Evolutionary conservation across 2,888 invertebrate species (phyloP), one percentile per base, ranked within the genome.

Genomic region (Drosophila infuscata): DNA sequence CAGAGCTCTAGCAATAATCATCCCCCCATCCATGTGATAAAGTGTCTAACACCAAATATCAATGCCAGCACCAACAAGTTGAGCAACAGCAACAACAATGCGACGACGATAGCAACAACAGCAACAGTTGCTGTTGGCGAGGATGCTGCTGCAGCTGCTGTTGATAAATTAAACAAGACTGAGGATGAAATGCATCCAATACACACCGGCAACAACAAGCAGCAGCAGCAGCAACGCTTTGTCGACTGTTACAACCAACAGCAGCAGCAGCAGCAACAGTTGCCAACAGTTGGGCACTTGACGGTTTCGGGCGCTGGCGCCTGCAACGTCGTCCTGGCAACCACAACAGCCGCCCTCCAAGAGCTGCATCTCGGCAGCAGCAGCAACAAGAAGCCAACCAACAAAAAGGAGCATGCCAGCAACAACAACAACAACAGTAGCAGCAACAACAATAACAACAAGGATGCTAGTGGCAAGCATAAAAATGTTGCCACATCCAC

Each of bases 161-260:
- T 46, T 46, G 96, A 96, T 94, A 95, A 95, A 92, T 95, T 95
- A 91, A 95, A 90, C 82, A 91, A 96, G 94, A 96, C 96, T 94
- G 96, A 93, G 81, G 93, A 93, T 85, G 81, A 89, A 73, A 66
- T 76, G 77, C 88, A 86, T 88, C 90, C 90, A 85, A 83, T 77
- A 76, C 89, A 85, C 59, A 77, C 63, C 52, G 69, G 74, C 75
- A 60, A 58, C 46, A 46, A 25, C 46, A 46, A 46, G 46, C 46
- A 53, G 57, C 69, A 71, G 63, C 74, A 68, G 58, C 72, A 78
- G 64, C 74, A 78, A 53, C 80, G 76, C 64, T 74, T 72, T 73
- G 77, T 69, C 69, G 78, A 83, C 49, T 69, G 74, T 66, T 78
- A 75, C 53, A 70, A 61, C 66, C 82, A 76, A 53, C 70, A 63